Conservation (phyloP, 2,113 vertebrate genomes). For the Pantherophis guttatus region DNA sequence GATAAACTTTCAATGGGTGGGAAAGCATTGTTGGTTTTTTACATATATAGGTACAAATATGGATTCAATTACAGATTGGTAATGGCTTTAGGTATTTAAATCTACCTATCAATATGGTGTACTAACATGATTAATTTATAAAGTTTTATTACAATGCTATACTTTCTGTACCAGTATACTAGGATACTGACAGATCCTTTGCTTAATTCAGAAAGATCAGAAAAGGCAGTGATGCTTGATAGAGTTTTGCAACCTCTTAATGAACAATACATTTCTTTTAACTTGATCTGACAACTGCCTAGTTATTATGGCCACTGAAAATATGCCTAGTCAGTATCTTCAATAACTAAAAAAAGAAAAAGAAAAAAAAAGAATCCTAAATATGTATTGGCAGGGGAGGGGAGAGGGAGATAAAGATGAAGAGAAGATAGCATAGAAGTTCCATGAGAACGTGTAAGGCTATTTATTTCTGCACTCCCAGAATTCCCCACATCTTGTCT, state of each 20-base stretch:
- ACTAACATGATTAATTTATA: background rate
- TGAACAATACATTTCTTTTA: background rate
- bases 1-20: background rate
- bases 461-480: background rate
- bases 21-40: background rate
- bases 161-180: background rate
- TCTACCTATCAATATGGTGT: background rate
- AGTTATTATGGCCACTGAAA: background rate
- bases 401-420: background rate
- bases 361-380: background rate
- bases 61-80: background rate
- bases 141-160: background rate
- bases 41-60: background rate
- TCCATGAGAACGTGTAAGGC: background rate
- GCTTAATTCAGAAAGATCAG: background rate
- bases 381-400: background rate
- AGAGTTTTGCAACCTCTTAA: background rate
- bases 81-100: background rate
- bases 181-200: background rate
- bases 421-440: background rate
- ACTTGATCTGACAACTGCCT: background rate
- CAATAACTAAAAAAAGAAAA: too few relatives aligned
- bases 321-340: background rate
- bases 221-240: background rate
- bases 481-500: background rate